These are phyloP conservation scores for Microtus oregoni DNA, from an alignment of 2,113 vertebrate genomes.

Conservation along the genomic window DNA sequence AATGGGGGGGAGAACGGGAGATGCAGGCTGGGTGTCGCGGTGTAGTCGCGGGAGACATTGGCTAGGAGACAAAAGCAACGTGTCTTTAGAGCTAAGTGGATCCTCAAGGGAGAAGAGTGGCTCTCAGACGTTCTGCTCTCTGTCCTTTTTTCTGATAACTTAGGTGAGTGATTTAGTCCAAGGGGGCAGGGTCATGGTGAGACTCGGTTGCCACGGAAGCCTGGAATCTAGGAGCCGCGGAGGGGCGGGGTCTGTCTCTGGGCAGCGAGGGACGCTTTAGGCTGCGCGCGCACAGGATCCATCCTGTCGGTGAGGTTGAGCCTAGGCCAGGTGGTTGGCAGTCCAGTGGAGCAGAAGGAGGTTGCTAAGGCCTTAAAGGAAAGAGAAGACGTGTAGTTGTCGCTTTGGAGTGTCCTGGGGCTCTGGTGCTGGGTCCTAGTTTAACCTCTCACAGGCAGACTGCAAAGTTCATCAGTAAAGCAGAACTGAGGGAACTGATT, in stretches of 20 bases:
- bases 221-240: fast-evolving
- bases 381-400: neutral
- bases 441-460: neutral
- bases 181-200: neutral
- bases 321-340: neutral
- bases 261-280: fast-evolving
- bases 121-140: fast-evolving
- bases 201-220: slow-evolving; percentile 55
- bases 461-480: neutral
- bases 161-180: slow-evolving; percentile 11
- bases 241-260: neutral
- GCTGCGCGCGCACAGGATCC: too few relatives aligned
- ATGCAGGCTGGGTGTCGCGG: fast-evolving
- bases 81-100: fast-evolving
- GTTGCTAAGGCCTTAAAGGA: neutral
- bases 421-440: neutral
- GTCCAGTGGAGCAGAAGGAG: too few relatives aligned
- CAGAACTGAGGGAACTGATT: neutral
- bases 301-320: neutral
- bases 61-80: fast-evolving
- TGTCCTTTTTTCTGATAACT: fast-evolving
- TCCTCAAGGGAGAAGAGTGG: fast-evolving
- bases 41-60: too few relatives aligned
- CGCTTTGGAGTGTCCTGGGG: too few relatives aligned
- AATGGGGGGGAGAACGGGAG: fast-evolving